Evolutionary conservation across 2,888 invertebrate species (phyloP), one percentile per base, ranked within the genome.

Genomic region (Abrostola tripartita): DNA sequence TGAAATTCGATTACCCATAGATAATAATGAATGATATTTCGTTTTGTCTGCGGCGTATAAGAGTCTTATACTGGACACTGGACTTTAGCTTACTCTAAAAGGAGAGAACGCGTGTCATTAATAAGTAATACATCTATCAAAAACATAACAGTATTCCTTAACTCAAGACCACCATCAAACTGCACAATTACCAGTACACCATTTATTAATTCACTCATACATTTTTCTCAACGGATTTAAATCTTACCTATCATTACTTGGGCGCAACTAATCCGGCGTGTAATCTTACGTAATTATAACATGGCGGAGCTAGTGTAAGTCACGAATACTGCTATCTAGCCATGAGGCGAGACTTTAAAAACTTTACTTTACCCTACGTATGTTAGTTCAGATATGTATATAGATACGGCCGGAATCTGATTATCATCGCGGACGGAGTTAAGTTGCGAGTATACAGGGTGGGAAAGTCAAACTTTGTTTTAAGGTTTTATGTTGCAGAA

Each of bases 201-300:
- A 71, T 65, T 69, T 77, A 72, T 60, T 54, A 60, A 52, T 52
- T 37, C 24, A 58, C 53, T 40, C 14, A 52, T 49, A 74, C 66
- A 76, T 84, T 85, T 84, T 82, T 83, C 78, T 76, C 71, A 81
- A 79, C 76, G 82, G 79, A 81, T 80, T 78, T 81, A 79, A 78
- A 78, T 79, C 81, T 82, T 74, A 73, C 82, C 83, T 88, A 89
- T 88, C 86, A 91, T 92, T 91, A 92, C 87, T 81, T 85, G 81
- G 81, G 86, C 85, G 82, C 82, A 84, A 81, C 85, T 86, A 88
- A 90, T 90, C 89, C 79, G 74, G 72, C 79, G 78, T 88, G 86
- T 92, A 90, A 92, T 92, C 92, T 90, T 78, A 84, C 86, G 91
- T 93, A 94, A 94, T 94, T 93, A 94, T 93, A 94, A 93, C 90